Base-by-base conservation (phyloP, 2,797 vertebrate genomes). In the Spheniscus humboldti region DNA sequence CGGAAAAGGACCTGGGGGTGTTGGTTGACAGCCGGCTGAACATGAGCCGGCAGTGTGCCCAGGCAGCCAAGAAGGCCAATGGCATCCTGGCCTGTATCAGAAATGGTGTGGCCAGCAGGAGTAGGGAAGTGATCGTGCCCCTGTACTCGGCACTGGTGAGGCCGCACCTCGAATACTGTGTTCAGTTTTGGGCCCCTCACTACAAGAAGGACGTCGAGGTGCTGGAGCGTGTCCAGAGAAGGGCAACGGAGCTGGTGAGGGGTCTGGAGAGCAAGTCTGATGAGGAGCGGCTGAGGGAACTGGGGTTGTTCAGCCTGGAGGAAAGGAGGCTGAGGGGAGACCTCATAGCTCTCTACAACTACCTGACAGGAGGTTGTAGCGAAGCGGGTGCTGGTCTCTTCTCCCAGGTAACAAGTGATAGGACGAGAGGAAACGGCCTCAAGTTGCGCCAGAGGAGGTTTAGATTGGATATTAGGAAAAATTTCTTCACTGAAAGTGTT, bases 11-110 rank as follows among this genome's bases (percentile, higher is more conserved):
- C 64, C 28, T 41, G 33, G 39, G 11, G 64, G 23, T 33, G 22
- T 0, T 33, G 33, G 55, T 33, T 0, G 0, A 41, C 24, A 30
- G 43, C 7, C 2, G 0, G 30, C 19, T n/a, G 23, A 18, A 18
- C 0, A 8, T 3, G 57, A 59, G 43, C 53, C 18, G 3, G 23
- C 35, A 28, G 52, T 6, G 53, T 78, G 43, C 55, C 55, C 30
- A 33, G 11, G 43, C 41, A 43, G 64, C 43, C 64, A 39, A 67
- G 41, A 4, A 8, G 13, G 41, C 22, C 64, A 56, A 6, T 3
- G 4, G 53, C 43, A 33, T 33, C 64, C 78, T 68, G 53, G n/a
- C n/a, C 3, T 30, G 62, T 23, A 2, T 55, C 78, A 59, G 64
- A 2, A 33, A 10, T 5, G 2, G 53, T 7, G n/a, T 68, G 28